Evolutionary conservation across 2,888 invertebrate species (phyloP), one percentile per base, ranked within the genome.

Genomic region (Mimachlamys varia): DNA sequence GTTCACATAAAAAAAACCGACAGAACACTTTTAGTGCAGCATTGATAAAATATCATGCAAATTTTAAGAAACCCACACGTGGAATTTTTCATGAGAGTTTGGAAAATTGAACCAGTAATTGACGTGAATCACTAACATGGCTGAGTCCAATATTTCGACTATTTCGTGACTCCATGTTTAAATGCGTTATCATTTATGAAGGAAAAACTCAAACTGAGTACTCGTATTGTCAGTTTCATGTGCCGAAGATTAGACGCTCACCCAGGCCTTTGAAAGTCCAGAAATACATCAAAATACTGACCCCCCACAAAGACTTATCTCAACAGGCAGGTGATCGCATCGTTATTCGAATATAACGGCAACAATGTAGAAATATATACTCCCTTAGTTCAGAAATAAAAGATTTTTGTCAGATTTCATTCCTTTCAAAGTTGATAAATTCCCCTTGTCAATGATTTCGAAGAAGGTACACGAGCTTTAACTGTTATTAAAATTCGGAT

Each of bases 161-260:
- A 76, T 4, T 15, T 27, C 76, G 76, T 76, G 76, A 33, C 33
- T 76, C 12, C 2, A 33, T 76, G 27, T 27, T 27, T 27, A 33
- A 76, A 76, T 76, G 15, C 33, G 76, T 76, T 76, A 76, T 76
- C 76, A 76, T 76, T 76, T 76, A 76, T 76, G 76, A 76, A 76
- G 76, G 3, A 22, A 33, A 27, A 76, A 76, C n/a, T 76, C 27
- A 27, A 27, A 27, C 33, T 2, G 27, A 22, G 76, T 76, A 22
- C 76, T 33, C 0, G 12, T 12, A 12, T 76, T 33, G 33, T 76
- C 22, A 33, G 33, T 62, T 62, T 22, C 22, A n/a, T 76, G 12
- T 10, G 76, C 13, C 27, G 33, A 27, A 22, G n/a, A 58, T 58
- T 58, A 58, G n/a, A 58, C 58, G 58, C 15, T 17, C 58, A 58